Conservation (phyloP, 2,888 invertebrate species). For the Conops quadrifasciatus region DNA sequence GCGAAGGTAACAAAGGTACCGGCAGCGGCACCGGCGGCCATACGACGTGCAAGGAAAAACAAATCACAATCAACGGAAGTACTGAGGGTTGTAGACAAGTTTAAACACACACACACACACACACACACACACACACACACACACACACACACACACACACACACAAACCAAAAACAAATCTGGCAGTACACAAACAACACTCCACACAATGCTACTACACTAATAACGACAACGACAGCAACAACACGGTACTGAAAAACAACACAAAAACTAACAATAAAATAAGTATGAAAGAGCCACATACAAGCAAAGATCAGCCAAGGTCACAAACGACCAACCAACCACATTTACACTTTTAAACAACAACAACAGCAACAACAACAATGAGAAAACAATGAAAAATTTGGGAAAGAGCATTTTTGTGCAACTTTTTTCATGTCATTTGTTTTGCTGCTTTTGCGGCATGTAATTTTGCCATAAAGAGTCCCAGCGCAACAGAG, state of each 20-base stretch:
- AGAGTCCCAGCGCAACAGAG: neutral
- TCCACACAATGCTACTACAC: neutral
- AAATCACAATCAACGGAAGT: slow-evolving; percentile 15
- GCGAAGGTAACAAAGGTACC: too few species aligned
- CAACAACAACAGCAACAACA: slow-evolving; percentile 17
- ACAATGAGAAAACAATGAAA: neutral
- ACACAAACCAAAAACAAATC: neutral
- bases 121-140: neutral
- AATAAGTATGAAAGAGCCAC: neutral
- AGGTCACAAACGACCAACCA: slow-evolving; percentile 18
- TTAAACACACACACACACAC: slow-evolving; percentile 1
- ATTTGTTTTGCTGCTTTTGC: neutral
- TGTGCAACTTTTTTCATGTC: neutral
- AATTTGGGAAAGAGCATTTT: neutral
- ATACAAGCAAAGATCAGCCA: slow-evolving; percentile 29
- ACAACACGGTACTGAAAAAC: slow-evolving; percentile 6
- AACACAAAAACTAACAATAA: neutral
- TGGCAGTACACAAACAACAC: neutral
- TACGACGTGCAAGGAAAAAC: neutral
- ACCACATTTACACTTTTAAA: neutral
- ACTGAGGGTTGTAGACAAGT: slow-evolving; percentile 6
- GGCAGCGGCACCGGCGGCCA: neutral
- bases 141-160: neutral
- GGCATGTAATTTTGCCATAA: slow-evolving; percentile 10
- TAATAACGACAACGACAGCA: neutral